Evolutionary conservation across 2,797 vertebrate species (phyloP).

Genomic region (Martes flavigula): DNA sequence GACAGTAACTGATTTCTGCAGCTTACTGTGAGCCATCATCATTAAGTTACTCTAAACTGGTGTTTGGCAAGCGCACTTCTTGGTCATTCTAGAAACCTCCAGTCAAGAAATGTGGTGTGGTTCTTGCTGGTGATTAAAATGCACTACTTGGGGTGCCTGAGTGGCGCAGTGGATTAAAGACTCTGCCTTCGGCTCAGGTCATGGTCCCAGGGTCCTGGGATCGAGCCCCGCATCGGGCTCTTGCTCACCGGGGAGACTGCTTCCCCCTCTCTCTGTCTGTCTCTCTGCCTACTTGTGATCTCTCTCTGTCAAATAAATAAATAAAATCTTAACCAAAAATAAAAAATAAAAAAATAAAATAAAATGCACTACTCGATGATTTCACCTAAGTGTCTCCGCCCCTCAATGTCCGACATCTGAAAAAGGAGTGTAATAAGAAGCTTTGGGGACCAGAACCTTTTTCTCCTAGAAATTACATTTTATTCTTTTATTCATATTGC

Average conservation of each 20-base stretch:
- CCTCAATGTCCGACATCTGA: background rate
- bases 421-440: background rate
- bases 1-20: background rate
- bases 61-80: background rate
- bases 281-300: too few relatives aligned
- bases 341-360: background rate
- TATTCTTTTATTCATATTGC: background rate
- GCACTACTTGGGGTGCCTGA: background rate
- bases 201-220: too few relatives aligned
- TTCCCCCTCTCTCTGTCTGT: too few relatives aligned
- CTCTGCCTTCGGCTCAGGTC: too few relatives aligned
- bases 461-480: slow-evolving; percentile 14
- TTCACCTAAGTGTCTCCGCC: background rate
- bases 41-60: background rate
- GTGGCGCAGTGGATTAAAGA: too few relatives aligned
- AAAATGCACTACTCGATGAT: background rate
- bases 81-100: background rate
- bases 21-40: background rate
- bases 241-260: too few relatives aligned
- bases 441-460: background rate
- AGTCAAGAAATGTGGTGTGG: background rate
- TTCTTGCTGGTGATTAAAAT: background rate
- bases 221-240: too few relatives aligned
- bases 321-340: too few relatives aligned
- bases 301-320: too few relatives aligned